These are phyloP conservation scores for Uropetala carovei DNA, from an alignment of 2,888 invertebrate species.

Conservation along the genomic window DNA sequence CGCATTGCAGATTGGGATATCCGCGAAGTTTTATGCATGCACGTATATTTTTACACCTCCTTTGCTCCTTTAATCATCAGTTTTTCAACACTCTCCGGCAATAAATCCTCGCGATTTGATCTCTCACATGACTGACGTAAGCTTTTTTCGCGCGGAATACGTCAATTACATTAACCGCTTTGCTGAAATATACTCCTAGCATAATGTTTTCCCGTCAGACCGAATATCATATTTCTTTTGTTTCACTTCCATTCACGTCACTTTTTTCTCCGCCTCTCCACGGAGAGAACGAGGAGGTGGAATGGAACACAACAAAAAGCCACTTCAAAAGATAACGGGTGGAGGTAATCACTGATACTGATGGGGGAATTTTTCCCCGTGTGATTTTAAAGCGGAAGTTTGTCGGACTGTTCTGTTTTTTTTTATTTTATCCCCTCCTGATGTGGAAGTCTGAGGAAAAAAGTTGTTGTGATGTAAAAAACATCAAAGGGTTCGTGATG, in stretches of 20 bases:
- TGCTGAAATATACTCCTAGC: constrained; percentile 2
- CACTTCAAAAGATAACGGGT: constrained; percentile 54
- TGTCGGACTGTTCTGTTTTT: not conserved
- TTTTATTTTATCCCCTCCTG: not conserved
- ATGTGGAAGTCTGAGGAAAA: not conserved
- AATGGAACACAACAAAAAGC: constrained; percentile 19
- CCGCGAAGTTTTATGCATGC: no score
- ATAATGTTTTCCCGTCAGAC: constrained; percentile 20
- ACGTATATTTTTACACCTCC: no score
- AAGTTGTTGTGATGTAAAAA: not conserved
- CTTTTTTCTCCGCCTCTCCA: not conserved
- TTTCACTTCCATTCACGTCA: not conserved
- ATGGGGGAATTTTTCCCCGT: constrained; percentile 14
- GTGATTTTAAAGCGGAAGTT: constrained; percentile 7
- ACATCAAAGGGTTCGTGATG: not conserved
- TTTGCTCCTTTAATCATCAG: no score
- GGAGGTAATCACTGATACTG: constrained; percentile 37
- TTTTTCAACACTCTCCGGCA: no score
- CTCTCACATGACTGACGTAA: not conserved
- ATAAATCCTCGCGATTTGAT: no score
- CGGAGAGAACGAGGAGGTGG: not conserved
- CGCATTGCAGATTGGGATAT: no score
- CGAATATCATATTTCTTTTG: not conserved
- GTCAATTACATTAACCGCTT: constrained; percentile 60
- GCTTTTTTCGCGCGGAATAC: constrained; percentile 24